Evolutionary conservation across 2,797 vertebrate species (phyloP), one percentile per base, ranked within the genome.

Genomic region (Lacerta bilineata): DNA sequence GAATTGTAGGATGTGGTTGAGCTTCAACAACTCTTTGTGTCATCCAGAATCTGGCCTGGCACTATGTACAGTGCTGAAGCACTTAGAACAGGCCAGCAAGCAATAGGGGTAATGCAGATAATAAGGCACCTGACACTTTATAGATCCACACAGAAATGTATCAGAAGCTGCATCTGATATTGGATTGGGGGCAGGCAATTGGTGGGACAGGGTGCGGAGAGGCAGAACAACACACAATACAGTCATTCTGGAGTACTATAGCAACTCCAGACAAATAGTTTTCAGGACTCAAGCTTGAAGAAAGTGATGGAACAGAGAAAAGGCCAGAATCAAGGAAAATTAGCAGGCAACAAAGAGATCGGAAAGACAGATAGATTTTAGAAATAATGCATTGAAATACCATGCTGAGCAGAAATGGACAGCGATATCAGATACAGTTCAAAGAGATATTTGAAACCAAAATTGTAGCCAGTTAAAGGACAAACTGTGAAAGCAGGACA

Each of bases 401-500:
- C 71, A 68, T 15, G 20, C 41, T 50, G 74, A 68, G 74, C n/a
- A 25, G 43, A 77, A 88, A 64, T 43, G 50, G 39, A 43, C n/a
- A 69, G 61, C 25, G 20, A 69, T 59, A 78, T 50, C 87, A 76
- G 41, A 83, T 36, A 68, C 83, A 77, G n/a, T 27, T 83, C 55
- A 68, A 50, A 41, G 59, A n/a, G n/a, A 79, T 23, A 88, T 50
- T 50, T 88, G 43, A 83, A 77, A 59, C 72, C 23, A 11, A 66
- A 55, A 55, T 27, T n/a, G 11, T 61, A 20, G 36, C 33, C 7
- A 25, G 7, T 50, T 33, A 5, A 29, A 72, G 87, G 89, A 74
- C 72, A 36, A 0, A 0, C 41, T 29, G 74, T 66, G 36, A 64
- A 80, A 72, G 11, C 33, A 18, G 39, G 39, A 29, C 36, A 50